Evolutionary conservation across 2,113 vertebrate species (phyloP).

Genomic region (Vulpes lagopus): DNA sequence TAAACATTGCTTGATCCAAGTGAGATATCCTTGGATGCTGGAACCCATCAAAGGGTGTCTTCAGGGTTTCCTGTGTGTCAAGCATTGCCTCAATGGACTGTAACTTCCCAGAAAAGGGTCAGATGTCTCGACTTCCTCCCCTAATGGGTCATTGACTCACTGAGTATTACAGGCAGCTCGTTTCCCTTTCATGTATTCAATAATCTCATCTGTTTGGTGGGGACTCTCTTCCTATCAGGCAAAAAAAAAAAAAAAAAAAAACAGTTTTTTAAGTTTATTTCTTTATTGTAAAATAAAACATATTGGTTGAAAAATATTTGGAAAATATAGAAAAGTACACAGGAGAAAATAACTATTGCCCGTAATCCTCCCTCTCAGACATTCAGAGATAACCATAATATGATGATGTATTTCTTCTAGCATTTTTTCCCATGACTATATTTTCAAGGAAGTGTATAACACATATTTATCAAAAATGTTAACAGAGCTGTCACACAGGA

Average conservation of each 20-base stretch:
- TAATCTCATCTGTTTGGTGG: neutral
- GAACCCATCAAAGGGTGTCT: neutral
- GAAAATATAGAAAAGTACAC: slow-evolving; percentile 53
- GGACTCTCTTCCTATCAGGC: neutral
- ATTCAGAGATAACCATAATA: slow-evolving; percentile 70
- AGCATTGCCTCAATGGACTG: neutral
- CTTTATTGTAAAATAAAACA: slow-evolving; percentile 69
- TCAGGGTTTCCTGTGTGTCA: neutral
- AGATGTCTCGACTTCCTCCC: neutral
- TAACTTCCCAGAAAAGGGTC: neutral
- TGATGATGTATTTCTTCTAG: slow-evolving; percentile 76
- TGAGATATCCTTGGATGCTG: neutral
- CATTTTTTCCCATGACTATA: slow-evolving; percentile 63
- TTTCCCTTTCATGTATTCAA: neutral
- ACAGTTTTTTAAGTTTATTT: neutral
- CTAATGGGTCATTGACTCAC: neutral
- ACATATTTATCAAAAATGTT: slow-evolving; percentile 79
- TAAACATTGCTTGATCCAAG: neutral
- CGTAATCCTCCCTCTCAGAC: slow-evolving; percentile 62
- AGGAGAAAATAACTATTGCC: slow-evolving; percentile 65
- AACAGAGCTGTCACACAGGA: slow-evolving; percentile 70
- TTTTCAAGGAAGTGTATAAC: slow-evolving; percentile 71
- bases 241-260: slow-evolving; percentile 42
- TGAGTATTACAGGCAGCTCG: neutral
- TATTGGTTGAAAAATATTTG: slow-evolving; percentile 66